phyloP scores from a whole-genome alignment of 1,140 invertebrate genomes.

The Papilio machaon region DNA sequence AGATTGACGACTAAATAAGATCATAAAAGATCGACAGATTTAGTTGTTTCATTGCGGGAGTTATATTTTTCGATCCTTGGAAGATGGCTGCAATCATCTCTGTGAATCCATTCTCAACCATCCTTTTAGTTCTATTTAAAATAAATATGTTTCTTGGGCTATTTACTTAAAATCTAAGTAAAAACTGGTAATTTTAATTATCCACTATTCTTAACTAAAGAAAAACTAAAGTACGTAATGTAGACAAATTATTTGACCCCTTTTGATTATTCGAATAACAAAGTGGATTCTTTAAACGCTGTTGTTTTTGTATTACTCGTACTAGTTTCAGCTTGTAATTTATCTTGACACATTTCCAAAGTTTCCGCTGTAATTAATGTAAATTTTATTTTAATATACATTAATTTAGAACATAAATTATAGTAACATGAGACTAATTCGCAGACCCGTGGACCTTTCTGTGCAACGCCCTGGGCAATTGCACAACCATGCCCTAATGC shows the following conservation, averaged over 20 bases:
- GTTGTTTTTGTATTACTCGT: not conserved
- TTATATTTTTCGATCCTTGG: not conserved
- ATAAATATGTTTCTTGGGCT: not conserved
- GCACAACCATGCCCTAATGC: no score
- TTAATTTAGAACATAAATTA: no score
- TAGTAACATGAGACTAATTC: no score
- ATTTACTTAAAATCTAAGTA: constrained; percentile 1
- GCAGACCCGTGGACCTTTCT: no score
- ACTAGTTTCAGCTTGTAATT: not conserved
- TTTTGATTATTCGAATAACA: constrained; percentile 7
- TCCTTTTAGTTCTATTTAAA: no score
- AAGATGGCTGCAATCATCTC: not conserved
- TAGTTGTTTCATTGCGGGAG: not conserved
- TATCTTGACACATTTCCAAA: not conserved
- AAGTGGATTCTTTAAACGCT: not conserved
- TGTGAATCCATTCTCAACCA: no score
- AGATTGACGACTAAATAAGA: no score
- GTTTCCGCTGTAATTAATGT: not conserved
- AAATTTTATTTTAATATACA: no score
- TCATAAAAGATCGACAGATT: not conserved
- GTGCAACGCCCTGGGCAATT: no score
- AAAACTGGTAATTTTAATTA: constrained; percentile 5
- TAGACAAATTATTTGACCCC: not conserved
- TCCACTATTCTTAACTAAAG: not conserved
- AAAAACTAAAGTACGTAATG: not conserved